A percentile compares a stretch with the other conserved stretches of the same genome.
phyloP scores from a whole-genome alignment of 1,140 invertebrate genomes.

The Geopemphigus sp. region DNA sequence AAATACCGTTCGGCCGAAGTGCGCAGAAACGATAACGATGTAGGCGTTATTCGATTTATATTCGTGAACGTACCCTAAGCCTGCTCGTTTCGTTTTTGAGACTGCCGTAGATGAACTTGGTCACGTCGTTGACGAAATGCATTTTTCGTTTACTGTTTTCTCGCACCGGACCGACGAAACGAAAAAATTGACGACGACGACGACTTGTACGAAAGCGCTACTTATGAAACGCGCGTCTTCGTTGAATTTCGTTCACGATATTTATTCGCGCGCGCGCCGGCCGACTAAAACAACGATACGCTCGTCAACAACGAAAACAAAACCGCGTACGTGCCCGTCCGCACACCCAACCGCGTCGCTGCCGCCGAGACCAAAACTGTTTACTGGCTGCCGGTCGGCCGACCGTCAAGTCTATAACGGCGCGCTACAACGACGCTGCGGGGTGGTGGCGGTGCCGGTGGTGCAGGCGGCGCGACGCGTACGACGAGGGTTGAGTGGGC shows the following conservation, averaged over 20 bases:
- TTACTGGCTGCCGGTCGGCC: conserved; percentile 17
- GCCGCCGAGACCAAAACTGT: neutral
- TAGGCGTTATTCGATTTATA: no score
- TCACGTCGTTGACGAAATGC: conserved; percentile 42
- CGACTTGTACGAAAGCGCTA: no score
- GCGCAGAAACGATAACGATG: no score
- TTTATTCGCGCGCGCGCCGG: neutral
- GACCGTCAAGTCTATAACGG: neutral
- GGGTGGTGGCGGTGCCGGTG: neutral
- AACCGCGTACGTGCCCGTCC: no score
- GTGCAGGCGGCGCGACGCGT: no score
- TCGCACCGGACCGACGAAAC: neutral
- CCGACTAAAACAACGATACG: conserved; percentile 6
- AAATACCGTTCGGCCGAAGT: no score
- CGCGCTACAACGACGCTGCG: neutral
- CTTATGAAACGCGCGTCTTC: no score
- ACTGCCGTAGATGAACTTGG: conserved; percentile 35
- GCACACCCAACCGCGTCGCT: neutral
- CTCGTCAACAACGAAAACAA: neutral
- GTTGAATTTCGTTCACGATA: no score
- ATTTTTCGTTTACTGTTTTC: neutral
- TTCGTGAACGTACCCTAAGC: conserved; percentile 28
- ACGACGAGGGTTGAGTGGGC: no score
- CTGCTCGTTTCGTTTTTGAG: conserved; percentile 22
- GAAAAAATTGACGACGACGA: neutral